phyloP scores from a whole-genome alignment of 2,888 invertebrate species.

The Synergus laeviventris region DNA sequence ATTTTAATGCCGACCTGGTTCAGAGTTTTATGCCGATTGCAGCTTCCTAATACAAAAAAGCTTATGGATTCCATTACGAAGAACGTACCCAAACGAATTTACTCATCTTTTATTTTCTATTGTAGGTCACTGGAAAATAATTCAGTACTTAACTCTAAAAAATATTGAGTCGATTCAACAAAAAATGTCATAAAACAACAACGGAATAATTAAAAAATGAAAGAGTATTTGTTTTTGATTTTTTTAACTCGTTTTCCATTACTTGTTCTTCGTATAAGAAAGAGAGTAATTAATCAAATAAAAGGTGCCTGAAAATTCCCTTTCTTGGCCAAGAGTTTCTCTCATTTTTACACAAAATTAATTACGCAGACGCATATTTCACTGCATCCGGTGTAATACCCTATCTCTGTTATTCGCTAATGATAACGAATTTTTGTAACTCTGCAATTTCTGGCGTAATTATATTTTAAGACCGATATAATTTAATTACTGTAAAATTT shows the following conservation, averaged over 20 bases:
- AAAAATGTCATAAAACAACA: neutral
- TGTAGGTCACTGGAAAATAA: neutral
- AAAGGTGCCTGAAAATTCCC: neutral
- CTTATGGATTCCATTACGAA: slow-evolving; percentile 7
- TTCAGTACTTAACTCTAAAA: neutral
- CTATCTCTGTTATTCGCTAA: neutral
- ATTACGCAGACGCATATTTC: neutral
- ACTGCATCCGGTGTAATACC: neutral
- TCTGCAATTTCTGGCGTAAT: neutral
- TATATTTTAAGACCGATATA: neutral
- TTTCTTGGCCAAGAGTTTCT: neutral
- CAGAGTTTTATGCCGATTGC: slow-evolving; percentile 20
- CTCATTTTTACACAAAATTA: neutral
- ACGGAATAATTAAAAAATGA: neutral
- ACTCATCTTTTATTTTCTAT: neutral
- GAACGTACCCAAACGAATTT: neutral
- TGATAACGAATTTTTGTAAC: neutral
- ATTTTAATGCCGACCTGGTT: slow-evolving; percentile 35
- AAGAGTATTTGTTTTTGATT: neutral
- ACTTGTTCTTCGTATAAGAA: neutral
- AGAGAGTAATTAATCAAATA: neutral
- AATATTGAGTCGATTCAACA: neutral
- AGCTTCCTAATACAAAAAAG: slow-evolving; percentile 17
- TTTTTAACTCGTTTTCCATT: neutral
- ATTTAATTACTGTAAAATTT: neutral